Evolutionary conservation across 2,113 vertebrate species (phyloP).

Genomic region (Entelurus aequoreus): DNA sequence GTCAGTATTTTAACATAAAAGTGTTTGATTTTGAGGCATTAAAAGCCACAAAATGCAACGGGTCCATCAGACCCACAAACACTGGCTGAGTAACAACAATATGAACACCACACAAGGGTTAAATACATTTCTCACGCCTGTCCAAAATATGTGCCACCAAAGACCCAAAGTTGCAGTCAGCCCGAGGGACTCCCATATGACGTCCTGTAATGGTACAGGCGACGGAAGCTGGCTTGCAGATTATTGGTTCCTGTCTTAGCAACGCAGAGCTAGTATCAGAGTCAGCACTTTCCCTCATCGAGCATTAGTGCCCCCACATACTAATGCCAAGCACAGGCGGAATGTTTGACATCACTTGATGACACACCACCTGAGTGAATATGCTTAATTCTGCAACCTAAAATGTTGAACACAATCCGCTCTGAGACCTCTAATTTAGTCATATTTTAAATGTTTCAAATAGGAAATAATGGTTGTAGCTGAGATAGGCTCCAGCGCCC

Average conservation of each 20-base stretch:
- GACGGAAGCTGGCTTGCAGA: conserved; percentile 62
- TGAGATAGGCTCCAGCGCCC: no score
- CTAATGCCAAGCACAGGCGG: conserved; percentile 51
- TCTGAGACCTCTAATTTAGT: background rate
- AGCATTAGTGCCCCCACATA: conserved; percentile 31
- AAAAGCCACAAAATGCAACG: no score
- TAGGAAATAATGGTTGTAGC: no score
- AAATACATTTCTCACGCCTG: conserved; percentile 6
- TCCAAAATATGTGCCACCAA: conserved; percentile 38
- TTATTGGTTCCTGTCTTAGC: conserved; percentile 71
- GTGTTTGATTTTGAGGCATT: no score
- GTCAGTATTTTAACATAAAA: no score
- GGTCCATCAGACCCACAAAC: no score
- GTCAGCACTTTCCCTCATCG: conserved; percentile 64
- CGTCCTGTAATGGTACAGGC: conserved; percentile 60
- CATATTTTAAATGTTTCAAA: background rate
- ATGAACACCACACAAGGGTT: no score
- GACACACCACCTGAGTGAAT: conserved; percentile 51
- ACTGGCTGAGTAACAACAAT: no score
- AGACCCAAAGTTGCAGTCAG: conserved; percentile 56
- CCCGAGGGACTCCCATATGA: conserved; percentile 60
- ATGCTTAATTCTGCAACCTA: conserved; percentile 47
- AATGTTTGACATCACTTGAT: conserved; percentile 54
- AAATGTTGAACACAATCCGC: background rate
- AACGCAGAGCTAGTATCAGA: conserved; percentile 56